Conservation (phyloP, 2,113 vertebrate species). For the Choloepus hoffmanni region DNA sequence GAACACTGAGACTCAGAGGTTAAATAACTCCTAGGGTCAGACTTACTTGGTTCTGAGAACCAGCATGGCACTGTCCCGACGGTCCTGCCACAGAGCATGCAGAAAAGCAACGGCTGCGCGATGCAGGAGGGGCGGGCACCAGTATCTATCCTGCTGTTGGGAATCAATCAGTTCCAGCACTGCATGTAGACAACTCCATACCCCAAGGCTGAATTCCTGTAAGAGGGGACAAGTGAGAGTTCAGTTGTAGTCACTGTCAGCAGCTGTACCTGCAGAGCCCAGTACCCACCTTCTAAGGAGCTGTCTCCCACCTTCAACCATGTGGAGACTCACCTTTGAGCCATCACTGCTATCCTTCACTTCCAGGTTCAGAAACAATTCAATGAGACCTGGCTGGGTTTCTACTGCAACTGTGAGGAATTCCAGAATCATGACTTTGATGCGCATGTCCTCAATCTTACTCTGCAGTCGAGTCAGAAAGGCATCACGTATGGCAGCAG, state of each 20-base stretch:
- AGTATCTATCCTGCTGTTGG: conserved; percentile 94
- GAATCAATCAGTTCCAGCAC: conserved; percentile 95
- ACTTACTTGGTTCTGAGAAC: conserved; percentile 95
- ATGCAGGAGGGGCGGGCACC: conserved; percentile 95
- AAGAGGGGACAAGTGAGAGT: background rate
- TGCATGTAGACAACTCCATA: conserved; percentile 97
- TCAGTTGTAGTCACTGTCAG: background rate
- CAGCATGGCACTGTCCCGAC: conserved; percentile 96
- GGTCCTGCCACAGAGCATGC: conserved; percentile 98
- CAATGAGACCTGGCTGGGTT: conserved; percentile 98
- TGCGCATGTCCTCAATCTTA: conserved; percentile 96
- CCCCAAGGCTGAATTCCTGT: conserved; percentile 95
- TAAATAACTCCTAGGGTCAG: background rate
- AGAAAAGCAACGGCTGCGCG: conserved; percentile 95
- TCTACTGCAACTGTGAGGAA: conserved; percentile 98
- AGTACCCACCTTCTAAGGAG: background rate
- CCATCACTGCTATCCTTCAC: conserved; percentile 93
- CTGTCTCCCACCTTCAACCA: background rate
- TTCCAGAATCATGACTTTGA: conserved; percentile 98
- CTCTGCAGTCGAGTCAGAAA: conserved; percentile 96
- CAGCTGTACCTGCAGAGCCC: accelerated
- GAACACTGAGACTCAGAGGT: background rate
- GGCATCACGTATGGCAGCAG: conserved; percentile 95
- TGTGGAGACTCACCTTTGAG: conserved; percentile 90
- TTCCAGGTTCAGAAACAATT: conserved; percentile 97